phyloP scores from a whole-genome alignment of 2,113 vertebrate species.

The Gasterosteus nipponicus region DNA sequence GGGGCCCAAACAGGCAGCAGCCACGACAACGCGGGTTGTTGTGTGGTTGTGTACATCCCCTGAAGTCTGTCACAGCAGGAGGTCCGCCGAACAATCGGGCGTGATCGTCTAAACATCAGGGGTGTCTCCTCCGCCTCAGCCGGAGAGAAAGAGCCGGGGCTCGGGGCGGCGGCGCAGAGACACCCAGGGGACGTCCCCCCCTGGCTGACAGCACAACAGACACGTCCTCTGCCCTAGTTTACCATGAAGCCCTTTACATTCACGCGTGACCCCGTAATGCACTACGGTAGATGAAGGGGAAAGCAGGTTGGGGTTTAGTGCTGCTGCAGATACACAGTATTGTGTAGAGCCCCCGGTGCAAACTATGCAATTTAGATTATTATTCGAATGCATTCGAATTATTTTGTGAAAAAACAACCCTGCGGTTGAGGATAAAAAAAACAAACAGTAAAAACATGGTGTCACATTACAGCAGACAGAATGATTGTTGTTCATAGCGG shows the following conservation, averaged over 20 bases:
- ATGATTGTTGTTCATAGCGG: too few species aligned
- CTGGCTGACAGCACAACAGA: conserved; percentile 32
- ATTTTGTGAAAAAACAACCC: background rate
- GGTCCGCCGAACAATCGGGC: conserved; percentile 36
- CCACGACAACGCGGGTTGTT: conserved; percentile 9
- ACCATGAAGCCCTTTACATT: conserved; percentile 40
- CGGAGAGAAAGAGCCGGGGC: conserved; percentile 18
- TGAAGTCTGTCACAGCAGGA: conserved; percentile 52
- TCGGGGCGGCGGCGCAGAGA: background rate
- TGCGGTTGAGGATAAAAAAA: too few species aligned
- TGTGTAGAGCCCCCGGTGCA: background rate
- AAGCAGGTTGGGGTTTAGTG: background rate
- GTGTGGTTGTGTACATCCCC: conserved; percentile 36
- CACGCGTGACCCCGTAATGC: conserved; percentile 1
- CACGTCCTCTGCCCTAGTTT: conserved; percentile 50
- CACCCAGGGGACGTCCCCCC: conserved; percentile 32
- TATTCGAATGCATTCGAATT: background rate
- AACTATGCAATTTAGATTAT: background rate
- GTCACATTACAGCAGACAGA: too few species aligned
- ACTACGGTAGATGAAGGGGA: background rate
- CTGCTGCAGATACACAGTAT: background rate
- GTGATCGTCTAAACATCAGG: conserved; percentile 28
- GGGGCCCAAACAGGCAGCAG: background rate
- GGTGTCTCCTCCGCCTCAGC: conserved; percentile 37
- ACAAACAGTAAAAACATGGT: too few species aligned